Percentiles rank a stretch among this genome's conserved stretches.
These are phyloP conservation scores for Rhabdomys pumilio DNA, from an alignment of 2,797 vertebrate genomes.

Conservation along the genomic window DNA sequence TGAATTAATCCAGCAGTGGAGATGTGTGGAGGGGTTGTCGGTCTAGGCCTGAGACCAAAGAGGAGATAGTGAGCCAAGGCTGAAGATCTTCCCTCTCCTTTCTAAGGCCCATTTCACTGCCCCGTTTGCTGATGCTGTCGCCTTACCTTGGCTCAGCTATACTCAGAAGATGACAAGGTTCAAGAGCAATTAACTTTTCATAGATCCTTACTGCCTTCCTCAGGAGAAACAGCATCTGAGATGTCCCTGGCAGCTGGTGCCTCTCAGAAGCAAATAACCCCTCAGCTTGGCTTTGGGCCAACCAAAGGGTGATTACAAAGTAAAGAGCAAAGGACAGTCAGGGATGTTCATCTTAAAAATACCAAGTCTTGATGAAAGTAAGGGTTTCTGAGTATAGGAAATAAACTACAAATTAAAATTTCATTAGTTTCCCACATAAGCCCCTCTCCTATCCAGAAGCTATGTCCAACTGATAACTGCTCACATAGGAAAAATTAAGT, in stretches of 20 bases:
- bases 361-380: constrained; percentile 31
- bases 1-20: constrained; percentile 72
- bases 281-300: constrained; percentile 18
- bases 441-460: background rate
- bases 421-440: background rate
- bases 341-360: background rate
- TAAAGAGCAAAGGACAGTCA: constrained; percentile 41
- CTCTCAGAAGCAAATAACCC: constrained; percentile 1
- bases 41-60: constrained; percentile 68
- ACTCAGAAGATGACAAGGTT: constrained; percentile 72
- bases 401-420: constrained; percentile 12
- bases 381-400: constrained; percentile 33
- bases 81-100: background rate
- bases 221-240: background rate
- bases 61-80: constrained; percentile 30
- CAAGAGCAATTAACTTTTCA: constrained; percentile 63
- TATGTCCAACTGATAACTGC: background rate
- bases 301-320: background rate
- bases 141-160: constrained; percentile 41
- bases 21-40: constrained; percentile 32
- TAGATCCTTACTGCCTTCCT: background rate
- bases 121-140: constrained; percentile 66
- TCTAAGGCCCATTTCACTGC: background rate
- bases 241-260: background rate
- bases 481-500: background rate